Conservation (phyloP, 1,140 invertebrate species). For the Diprion similis region DNA sequence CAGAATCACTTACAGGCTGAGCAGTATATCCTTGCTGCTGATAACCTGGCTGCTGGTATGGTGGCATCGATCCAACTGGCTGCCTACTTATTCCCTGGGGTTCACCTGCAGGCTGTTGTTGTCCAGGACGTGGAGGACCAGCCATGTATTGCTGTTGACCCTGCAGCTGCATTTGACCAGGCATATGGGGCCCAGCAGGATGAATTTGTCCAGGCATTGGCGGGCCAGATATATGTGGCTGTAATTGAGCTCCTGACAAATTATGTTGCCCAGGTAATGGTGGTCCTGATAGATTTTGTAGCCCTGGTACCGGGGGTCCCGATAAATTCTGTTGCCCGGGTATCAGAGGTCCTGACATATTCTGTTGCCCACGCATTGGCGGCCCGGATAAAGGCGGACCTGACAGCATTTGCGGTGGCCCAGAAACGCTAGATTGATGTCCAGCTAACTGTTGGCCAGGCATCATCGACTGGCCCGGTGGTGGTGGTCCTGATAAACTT, state of each 20-base stretch:
- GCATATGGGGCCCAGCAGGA: constrained; percentile 39
- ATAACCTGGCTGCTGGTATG: constrained; percentile 43
- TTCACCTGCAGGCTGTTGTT: constrained; percentile 46
- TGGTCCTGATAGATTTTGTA: constrained; percentile 30
- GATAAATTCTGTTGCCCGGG: constrained; percentile 27
- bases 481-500: constrained; percentile 38
- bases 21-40: constrained; percentile 30
- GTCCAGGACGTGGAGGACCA: constrained; percentile 34
- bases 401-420: constrained; percentile 25
- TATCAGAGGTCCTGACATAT: constrained; percentile 21
- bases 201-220: constrained; percentile 28
- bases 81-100: constrained; percentile 43
- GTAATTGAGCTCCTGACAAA: constrained; percentile 38
- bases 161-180: constrained; percentile 47
- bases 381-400: neutral
- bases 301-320: constrained; percentile 26
- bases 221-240: constrained; percentile 30
- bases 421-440: constrained; percentile 26
- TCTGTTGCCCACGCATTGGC: constrained; percentile 11
- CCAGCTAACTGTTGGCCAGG: constrained; percentile 30
- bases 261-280: constrained; percentile 36
- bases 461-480: constrained; percentile 39
- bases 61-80: constrained; percentile 43
- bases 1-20: constrained; percentile 31
- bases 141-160: constrained; percentile 23